phyloP scores from a whole-genome alignment of 2,888 invertebrate species.

The Mayetiola destructor region DNA sequence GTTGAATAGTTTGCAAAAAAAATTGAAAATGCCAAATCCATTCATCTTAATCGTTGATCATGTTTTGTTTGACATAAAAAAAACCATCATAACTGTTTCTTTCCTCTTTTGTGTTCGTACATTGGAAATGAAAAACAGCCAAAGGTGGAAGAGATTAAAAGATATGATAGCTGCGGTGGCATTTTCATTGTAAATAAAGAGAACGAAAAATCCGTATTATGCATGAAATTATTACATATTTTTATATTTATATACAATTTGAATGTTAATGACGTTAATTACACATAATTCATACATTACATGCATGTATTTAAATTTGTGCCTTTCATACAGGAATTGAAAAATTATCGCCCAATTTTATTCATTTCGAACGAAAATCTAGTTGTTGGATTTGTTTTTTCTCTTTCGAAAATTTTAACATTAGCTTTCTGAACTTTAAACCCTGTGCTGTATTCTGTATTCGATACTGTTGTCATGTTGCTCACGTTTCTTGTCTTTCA shows the following conservation, averaged over 20 bases:
- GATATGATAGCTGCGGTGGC: too few relatives aligned
- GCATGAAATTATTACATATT: too few relatives aligned
- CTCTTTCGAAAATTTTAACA: not conserved
- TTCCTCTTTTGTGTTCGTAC: too few relatives aligned
- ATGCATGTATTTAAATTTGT: slow-evolving; percentile 4
- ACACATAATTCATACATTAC: too few relatives aligned
- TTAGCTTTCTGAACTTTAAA: not conserved
- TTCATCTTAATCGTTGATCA: slow-evolving; percentile 2
- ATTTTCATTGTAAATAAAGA: too few relatives aligned
- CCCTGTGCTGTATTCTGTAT: not conserved
- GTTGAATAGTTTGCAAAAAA: slow-evolving; percentile 2
- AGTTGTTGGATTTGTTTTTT: too few relatives aligned
- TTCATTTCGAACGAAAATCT: slow-evolving; percentile 6
- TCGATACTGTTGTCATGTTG: not conserved
- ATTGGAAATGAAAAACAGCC: too few relatives aligned
- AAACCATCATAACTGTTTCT: slow-evolving; percentile 1
- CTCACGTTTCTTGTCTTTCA: slow-evolving; percentile 2
- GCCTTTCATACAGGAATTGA: not conserved
- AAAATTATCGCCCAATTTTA: not conserved
- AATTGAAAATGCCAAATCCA: not conserved
- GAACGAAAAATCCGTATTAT: too few relatives aligned
- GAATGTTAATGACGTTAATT: slow-evolving; percentile 10
- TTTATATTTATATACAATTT: too few relatives aligned
- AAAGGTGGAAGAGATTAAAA: too few relatives aligned
- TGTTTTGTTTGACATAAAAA: slow-evolving; percentile 11